Conservation (phyloP, 2,888 invertebrate species). For the Lasioglossum malachurum region DNA sequence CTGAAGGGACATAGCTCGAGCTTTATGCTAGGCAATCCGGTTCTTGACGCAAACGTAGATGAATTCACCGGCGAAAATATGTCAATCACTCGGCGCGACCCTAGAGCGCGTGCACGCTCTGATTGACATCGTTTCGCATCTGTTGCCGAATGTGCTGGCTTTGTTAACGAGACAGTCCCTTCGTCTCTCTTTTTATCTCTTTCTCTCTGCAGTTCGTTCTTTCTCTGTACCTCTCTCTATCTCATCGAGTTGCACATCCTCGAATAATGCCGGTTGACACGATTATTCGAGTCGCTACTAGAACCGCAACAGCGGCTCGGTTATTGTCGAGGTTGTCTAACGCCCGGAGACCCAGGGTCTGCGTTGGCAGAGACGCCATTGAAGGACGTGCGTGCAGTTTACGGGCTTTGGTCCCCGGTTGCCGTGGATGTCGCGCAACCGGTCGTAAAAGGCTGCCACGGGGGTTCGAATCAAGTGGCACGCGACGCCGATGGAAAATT, state of each 20-base stretch:
- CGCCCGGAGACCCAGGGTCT: not conserved
- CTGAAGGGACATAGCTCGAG: conserved; percentile 27
- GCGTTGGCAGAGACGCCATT: conserved; percentile 21
- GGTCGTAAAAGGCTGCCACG: conserved; percentile 38
- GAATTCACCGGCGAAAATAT: conserved; percentile 81
- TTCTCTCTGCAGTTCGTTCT: not conserved
- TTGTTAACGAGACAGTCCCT: conserved; percentile 66
- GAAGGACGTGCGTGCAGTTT: conserved; percentile 29
- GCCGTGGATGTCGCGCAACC: conserved; percentile 50
- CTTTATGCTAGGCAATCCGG: conserved; percentile 43
- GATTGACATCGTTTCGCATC: conserved; percentile 77
- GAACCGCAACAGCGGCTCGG: conserved; percentile 66
- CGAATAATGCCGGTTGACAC: conserved; percentile 62
- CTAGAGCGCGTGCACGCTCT: conserved; percentile 71
- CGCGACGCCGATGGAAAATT: conserved; percentile 17
- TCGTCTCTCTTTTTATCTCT: not conserved
- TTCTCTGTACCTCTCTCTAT: not conserved
- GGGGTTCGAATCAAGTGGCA: conserved; percentile 21
- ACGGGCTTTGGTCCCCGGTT: not conserved
- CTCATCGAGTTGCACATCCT: conserved; percentile 40
- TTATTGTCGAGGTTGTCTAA: conserved; percentile 61
- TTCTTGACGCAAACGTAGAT: conserved; percentile 40
- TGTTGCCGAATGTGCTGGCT: conserved; percentile 73
- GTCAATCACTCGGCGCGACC: conserved; percentile 80
- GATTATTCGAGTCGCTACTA: conserved; percentile 67